A percentile compares a stretch with the other conserved stretches of the same genome.
phyloP scores from a whole-genome alignment of 2,113 vertebrate genomes.

The Lepus europaeus region DNA sequence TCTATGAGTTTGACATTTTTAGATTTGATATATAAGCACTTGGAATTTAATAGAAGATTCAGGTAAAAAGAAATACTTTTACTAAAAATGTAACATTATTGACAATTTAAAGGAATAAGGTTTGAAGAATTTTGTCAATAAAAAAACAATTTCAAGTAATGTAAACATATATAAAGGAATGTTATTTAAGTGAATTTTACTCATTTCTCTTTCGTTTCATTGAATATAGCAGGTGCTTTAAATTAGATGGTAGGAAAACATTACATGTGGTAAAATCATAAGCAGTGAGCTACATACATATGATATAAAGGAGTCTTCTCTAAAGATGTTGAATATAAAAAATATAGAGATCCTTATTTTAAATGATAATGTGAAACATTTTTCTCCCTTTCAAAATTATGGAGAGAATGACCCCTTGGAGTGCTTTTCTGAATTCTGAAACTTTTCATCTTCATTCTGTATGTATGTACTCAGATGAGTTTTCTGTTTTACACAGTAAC shows the following conservation, averaged over 20 bases:
- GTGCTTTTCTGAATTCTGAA: neutral
- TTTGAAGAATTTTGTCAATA: neutral
- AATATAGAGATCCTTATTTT: neutral
- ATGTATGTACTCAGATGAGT: neutral
- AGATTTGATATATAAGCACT: neutral
- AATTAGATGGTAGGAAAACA: neutral
- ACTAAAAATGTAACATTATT: neutral
- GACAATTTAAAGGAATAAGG: neutral
- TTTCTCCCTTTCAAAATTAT: neutral
- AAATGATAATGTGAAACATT: neutral
- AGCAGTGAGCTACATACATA: neutral
- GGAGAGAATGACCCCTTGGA: neutral
- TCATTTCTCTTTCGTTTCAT: neutral
- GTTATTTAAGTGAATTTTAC: neutral
- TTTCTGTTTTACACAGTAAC: neutral
- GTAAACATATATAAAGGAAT: neutral
- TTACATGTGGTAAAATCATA: neutral
- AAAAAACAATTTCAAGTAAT: neutral
- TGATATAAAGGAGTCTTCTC: neutral
- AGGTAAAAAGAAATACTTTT: slow-evolving; percentile 9
- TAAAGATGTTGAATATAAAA: neutral
- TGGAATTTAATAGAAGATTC: neutral
- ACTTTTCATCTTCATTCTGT: neutral
- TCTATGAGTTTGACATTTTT: neutral
- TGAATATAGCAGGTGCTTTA: neutral